Base-by-base conservation (phyloP, 2,797 vertebrate species). In the Platyrinchus mystaceus region DNA sequence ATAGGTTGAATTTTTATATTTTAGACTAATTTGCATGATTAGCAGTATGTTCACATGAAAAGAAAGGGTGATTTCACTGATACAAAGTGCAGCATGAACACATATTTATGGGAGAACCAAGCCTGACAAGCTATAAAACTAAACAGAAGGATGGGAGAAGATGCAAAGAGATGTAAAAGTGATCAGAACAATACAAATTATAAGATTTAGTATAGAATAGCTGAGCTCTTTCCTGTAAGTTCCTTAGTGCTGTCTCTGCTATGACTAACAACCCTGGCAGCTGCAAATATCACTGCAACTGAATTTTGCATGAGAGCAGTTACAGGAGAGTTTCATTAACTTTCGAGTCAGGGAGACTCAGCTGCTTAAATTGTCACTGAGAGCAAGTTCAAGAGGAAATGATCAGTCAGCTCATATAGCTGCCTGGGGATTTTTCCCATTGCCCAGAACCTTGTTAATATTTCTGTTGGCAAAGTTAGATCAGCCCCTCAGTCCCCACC, bases 221-320 rank as follows among this genome's bases (percentile, higher is more conserved):
- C 27, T 58, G 53, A 74, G 43, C 10, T 49, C 20, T 94, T 91
- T 84, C 43, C 13, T 41, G 46, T 10, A 41, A 32, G 39, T 60
- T 79, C 44, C 56, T 52, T 84, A n/a, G 24, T 9, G 28, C 23
- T 44, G 19, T 49, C 13, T 93, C 58, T 82, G 39, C 27, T 89
- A 9, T 87, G 92, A 91, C 47, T 91, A 83, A 79, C 47, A 84
- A n/a, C 22, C 21, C 44, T 79, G 77, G 30, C 94, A 91, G 63
- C 90, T 64, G 37, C 55, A 94, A 79, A 81, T 95, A 55, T 36
- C 47, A 66, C 69, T 34, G 76, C 78, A 88, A 76, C 80, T 95
- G 80, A 94, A 96, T 96, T 93, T 97, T 96, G n/a, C 87, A 93
- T 95, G 85, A 93, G 73, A 79, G 6, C 37, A 70, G 82, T 90